These are phyloP conservation scores for Neria commutata DNA, from an alignment of 2,888 invertebrate species.

Conservation along the genomic window DNA sequence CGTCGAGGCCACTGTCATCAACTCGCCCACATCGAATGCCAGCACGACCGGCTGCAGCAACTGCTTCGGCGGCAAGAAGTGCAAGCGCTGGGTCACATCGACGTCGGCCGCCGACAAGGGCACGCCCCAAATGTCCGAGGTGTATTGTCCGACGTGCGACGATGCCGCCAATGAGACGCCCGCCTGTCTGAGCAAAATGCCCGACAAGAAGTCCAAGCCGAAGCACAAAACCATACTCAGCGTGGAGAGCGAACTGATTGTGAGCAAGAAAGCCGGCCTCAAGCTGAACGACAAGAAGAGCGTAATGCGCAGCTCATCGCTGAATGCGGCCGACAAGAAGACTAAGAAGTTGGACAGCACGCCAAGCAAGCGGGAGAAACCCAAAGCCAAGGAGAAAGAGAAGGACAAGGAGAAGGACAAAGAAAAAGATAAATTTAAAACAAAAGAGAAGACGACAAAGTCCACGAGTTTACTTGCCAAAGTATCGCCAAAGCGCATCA, in stretches of 20 bases:
- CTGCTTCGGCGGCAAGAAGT: conserved; percentile 58
- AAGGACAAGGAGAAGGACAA: conserved; percentile 37
- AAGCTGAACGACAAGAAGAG: conserved; percentile 38
- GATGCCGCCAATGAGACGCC: conserved; percentile 59
- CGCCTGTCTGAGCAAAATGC: conserved; percentile 64
- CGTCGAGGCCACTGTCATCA: conserved; percentile 28
- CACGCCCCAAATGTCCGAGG: conserved; percentile 66
- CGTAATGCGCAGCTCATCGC: conserved; percentile 47
- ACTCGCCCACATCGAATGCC: conserved; percentile 29
- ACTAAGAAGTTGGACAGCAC: conserved; percentile 29
- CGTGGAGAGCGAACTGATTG: conserved; percentile 59
- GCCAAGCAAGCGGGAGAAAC: conserved; percentile 24
- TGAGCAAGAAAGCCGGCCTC: conserved; percentile 44
- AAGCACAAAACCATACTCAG: conserved; percentile 57
- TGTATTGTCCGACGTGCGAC: conserved; percentile 65
- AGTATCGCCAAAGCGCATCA: conserved; percentile 47
- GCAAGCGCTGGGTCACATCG: conserved; percentile 53
- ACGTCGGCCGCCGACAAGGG: conserved; percentile 39
- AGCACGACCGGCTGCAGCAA: conserved; percentile 56
- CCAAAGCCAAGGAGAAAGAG: conserved; percentile 20
- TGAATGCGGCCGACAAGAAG: conserved; percentile 43
- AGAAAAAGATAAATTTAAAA: conserved; percentile 26
- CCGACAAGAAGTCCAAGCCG: conserved; percentile 51
- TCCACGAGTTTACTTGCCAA: conserved; percentile 41
- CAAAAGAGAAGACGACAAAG: conserved; percentile 11